These are phyloP conservation scores for Eupithecia insigniata DNA, from an alignment of 2,888 invertebrate genomes.

Conservation along the genomic window DNA sequence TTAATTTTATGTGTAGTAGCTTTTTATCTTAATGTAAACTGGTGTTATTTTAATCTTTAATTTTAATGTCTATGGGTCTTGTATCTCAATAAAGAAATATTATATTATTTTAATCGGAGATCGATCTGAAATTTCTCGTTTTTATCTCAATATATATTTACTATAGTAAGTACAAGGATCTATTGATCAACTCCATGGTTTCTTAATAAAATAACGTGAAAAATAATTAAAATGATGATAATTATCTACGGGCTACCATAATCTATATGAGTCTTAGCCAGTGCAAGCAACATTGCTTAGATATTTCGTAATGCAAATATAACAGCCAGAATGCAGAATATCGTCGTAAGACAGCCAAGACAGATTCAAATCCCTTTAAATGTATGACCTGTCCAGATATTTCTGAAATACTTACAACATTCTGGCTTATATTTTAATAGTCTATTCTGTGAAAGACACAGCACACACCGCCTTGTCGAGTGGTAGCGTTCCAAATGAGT, in stretches of 20 bases:
- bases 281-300: background rate
- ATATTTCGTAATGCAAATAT: slow-evolving; percentile 11
- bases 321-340: slow-evolving; percentile 12
- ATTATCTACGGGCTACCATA: background rate
- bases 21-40: no score
- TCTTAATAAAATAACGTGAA: background rate
- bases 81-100: no score
- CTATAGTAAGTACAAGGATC: background rate
- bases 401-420: slow-evolving; percentile 28
- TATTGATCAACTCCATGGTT: background rate
- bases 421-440: slow-evolving; percentile 30
- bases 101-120: no score
- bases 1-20: no score
- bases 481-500: slow-evolving; percentile 62
- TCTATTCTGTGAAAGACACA: slow-evolving; percentile 40
- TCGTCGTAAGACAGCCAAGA: slow-evolving; percentile 13
- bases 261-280: background rate
- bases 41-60: no score
- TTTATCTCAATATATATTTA: background rate
- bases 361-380: slow-evolving; percentile 27
- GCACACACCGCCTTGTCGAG: slow-evolving; percentile 42
- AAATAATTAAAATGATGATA: background rate
- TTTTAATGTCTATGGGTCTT: no score
- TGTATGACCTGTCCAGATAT: slow-evolving; percentile 27
- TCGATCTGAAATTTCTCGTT: no score